Base-by-base conservation (phyloP, 64 coral and sea anemone genomes). In the Dendrophyllia cribrosa region DNA sequence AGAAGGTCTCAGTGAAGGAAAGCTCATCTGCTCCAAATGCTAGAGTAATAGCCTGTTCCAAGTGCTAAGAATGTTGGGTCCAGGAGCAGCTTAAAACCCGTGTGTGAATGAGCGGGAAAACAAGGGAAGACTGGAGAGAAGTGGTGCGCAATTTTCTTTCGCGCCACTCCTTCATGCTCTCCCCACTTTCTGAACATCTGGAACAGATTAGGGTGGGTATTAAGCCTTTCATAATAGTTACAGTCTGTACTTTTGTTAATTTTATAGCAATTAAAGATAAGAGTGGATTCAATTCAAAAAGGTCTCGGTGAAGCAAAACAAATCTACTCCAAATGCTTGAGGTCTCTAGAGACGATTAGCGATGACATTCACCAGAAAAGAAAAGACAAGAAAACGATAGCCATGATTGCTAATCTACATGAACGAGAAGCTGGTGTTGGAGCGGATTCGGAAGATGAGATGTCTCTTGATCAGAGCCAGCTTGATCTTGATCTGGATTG, bases 341-440 rank as follows among this genome's bases (percentile, higher is more conserved):
- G 81, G 70, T 97, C 95, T 4, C 73, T 97, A 2, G 95, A 97
- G 62, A 45, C 63, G 56, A 97, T 97, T 20, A 97, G 95, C 17
- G 95, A 97, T 19, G 95, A 97, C 47, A 97, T 97, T 25, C 95
- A 97, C 59, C 85, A 94, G 62, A 97, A 94, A 53, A 80, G 95
- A 72, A 97, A 94, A 62, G 63, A 92, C 59, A 97, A 88, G 88
- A 88, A 92, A 75, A 94, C 73, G 59, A 45, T 88, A 26, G 51
- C 63, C 2, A 19, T 94, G 45, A 74, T 97, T 45, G 74, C 92
- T 12, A 97, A 97, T 44, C 88, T 97, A 6, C 92, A 94, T 55
- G 87, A 89, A 71, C 73, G 92, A 67, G 95, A 86, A 43, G 79
- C 88, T 59, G 95, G 95, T 70, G 95, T 97, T 11, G 95, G 95